A percentile compares a stretch with the other conserved stretches of the same genome.
Conservation (phyloP, 2,888 invertebrate species). For the Linnaemya vulpina region DNA sequence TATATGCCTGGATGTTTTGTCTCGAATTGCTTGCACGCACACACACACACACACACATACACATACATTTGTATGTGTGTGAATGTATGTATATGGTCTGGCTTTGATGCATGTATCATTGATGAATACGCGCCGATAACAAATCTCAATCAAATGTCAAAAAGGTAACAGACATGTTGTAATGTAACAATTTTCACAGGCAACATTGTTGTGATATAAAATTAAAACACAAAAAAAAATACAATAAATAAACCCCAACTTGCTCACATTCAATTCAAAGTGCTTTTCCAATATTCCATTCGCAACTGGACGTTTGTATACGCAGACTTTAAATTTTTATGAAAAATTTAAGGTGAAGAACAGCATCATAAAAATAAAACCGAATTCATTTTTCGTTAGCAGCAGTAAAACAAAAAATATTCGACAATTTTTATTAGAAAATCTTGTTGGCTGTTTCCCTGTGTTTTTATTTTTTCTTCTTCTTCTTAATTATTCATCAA, state of each 20-base stretch:
- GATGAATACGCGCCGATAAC: conserved; percentile 79
- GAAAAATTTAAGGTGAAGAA: conserved; percentile 25
- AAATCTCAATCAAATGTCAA: conserved; percentile 83
- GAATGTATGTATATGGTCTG: conserved; percentile 59
- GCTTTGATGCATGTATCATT: conserved; percentile 81
- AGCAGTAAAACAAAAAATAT: conserved; percentile 33
- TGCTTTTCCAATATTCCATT: conserved; percentile 41
- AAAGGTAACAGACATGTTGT: conserved; percentile 82
- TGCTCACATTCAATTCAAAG: conserved; percentile 33
- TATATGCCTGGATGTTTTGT: conserved; percentile 15
- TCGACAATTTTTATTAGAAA: conserved; percentile 67
- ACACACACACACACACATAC: neutral
- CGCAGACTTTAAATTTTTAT: conserved; percentile 55
- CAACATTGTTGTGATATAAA: conserved; percentile 5
- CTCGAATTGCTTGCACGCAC: conserved; percentile 26
- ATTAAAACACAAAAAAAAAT: neutral
- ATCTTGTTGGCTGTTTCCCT: conserved; percentile 35
- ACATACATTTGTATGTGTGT: neutral
- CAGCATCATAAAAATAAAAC: conserved; percentile 24
- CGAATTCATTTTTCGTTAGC: conserved; percentile 9
- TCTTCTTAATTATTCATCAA: neutral
- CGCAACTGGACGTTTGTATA: neutral
- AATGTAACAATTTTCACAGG: conserved; percentile 81
- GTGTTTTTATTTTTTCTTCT: neutral
- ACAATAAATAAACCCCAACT: neutral